phyloP scores from a whole-genome alignment of 1,140 invertebrate genomes.

The Aradophagus sp. region DNA sequence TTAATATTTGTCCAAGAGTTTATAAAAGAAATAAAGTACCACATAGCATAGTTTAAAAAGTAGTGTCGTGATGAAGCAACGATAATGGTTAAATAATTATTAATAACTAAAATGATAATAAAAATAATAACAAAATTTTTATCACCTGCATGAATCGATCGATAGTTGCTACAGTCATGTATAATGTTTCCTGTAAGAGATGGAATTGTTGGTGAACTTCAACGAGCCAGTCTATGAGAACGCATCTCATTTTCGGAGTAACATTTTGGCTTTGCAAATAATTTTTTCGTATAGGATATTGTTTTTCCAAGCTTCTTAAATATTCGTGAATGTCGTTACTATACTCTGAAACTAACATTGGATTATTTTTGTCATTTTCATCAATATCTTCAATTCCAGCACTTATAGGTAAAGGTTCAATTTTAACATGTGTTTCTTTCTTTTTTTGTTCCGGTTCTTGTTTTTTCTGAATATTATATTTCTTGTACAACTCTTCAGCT shows the following conservation, averaged over 20 bases:
- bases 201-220: conserved; percentile 93
- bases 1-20: too few relatives aligned
- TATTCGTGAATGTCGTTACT: conserved; percentile 91
- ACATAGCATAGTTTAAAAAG: too few relatives aligned
- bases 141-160: conserved; percentile 92
- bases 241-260: conserved; percentile 88
- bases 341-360: conserved; percentile 86
- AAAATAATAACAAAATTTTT: not conserved
- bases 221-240: conserved; percentile 95
- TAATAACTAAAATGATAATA: too few relatives aligned
- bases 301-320: conserved; percentile 81
- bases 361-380: conserved; percentile 83
- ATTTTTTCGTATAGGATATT: conserved; percentile 78
- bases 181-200: conserved; percentile 92
- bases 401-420: conserved; percentile 62
- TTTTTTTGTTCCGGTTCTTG: conserved; percentile 10
- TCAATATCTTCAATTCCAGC: conserved; percentile 81
- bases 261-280: conserved; percentile 81
- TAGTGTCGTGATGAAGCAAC: too few relatives aligned
- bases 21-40: too few relatives aligned
- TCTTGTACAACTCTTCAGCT: conserved; percentile 37
- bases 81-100: too few relatives aligned
- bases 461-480: conserved; percentile 32
- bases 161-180: conserved; percentile 90
- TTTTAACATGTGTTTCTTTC: conserved; percentile 28